These are phyloP conservation scores for Apomyelois bistriatella DNA, from an alignment of 2,888 invertebrate genomes.

Conservation along the genomic window DNA sequence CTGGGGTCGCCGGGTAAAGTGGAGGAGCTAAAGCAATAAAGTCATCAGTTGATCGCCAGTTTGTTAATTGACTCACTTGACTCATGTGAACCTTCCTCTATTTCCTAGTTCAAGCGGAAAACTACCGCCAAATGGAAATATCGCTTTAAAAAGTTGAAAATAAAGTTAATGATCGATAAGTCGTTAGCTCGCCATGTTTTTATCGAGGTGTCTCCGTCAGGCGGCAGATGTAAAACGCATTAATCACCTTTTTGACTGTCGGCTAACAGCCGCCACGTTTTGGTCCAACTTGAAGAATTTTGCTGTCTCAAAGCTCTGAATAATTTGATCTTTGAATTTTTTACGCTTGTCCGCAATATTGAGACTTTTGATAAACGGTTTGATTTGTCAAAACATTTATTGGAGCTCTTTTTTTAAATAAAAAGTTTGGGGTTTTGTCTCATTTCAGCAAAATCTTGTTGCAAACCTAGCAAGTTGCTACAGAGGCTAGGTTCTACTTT, in stretches of 20 bases:
- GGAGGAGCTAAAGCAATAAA: too few species aligned
- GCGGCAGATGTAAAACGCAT: conserved; percentile 21
- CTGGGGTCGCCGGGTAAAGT: too few species aligned
- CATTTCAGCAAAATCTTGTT: too few species aligned
- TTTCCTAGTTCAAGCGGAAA: conserved; percentile 1
- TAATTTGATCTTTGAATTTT: background rate
- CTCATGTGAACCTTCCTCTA: background rate
- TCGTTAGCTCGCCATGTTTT: conserved; percentile 21
- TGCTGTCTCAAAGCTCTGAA: background rate
- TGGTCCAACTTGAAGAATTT: conserved; percentile 2
- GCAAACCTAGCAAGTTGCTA: too few species aligned
- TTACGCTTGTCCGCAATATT: background rate
- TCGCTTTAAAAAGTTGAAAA: conserved; percentile 18
- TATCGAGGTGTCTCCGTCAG: conserved; percentile 14
- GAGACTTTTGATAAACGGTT: too few species aligned
- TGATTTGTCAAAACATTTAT: too few species aligned
- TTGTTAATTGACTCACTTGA: too few species aligned
- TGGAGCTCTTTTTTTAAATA: too few species aligned
- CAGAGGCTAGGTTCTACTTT: too few species aligned
- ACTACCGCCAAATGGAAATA: conserved; percentile 11
- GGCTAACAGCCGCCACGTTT: conserved; percentile 10
- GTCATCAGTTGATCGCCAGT: too few species aligned
- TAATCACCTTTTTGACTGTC: conserved; percentile 20
- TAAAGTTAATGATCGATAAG: conserved; percentile 22
- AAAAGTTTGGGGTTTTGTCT: too few species aligned